Evolutionary conservation across 2,888 invertebrate species (phyloP), one percentile per base, ranked within the genome.

Genomic region (Graphium colonna): DNA sequence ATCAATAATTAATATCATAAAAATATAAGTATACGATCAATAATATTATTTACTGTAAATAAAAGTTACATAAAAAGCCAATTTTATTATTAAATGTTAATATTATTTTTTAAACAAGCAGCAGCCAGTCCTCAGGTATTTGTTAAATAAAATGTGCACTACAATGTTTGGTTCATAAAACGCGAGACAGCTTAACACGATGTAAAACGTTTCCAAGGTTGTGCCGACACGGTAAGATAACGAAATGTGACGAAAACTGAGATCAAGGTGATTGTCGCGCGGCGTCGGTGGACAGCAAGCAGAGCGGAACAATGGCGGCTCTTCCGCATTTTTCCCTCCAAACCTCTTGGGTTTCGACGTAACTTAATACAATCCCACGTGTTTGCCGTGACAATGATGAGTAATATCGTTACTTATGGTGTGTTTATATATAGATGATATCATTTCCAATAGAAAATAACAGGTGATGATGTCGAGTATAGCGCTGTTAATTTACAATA

Each of bases 291-390:
- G 15, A 28, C 15, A 39, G 31, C 59, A 73, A 74, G 64, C 75
- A 74, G 79, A 78, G 77, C 81, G 77, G 71, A 81, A 82, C 71
- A 10, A n/a, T 38, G 71, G 64, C 47, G 53, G 58, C 52, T 48
- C 69, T 74, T 79, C 79, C 79, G 77, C 71, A 69, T 79, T 72
- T 67, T 67, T 66, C 65, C 69, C 71, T 71, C 68, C 75, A 76
- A 63, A 73, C 68, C 63, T 79, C 73, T 78, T 68, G 65, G 61
- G 73, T 84, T 84, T 80, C 83, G 70, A 67, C 65, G 80, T 66
- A 65, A 84, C 71, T 70, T 58, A 69, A 83, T 78, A 79, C 64
- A 58, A 51, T 67, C 64, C 62, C 69, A 65, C 71, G 68, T 70
- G 68, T 71, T 67, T 67, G 68, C 43, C 49, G 10, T 26, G 41